A percentile compares a stretch with the other conserved stretches of the same genome.
These are phyloP conservation scores for Melanostigma gelatinosum DNA, from an alignment of 2,113 vertebrate species.

Conservation along the genomic window DNA sequence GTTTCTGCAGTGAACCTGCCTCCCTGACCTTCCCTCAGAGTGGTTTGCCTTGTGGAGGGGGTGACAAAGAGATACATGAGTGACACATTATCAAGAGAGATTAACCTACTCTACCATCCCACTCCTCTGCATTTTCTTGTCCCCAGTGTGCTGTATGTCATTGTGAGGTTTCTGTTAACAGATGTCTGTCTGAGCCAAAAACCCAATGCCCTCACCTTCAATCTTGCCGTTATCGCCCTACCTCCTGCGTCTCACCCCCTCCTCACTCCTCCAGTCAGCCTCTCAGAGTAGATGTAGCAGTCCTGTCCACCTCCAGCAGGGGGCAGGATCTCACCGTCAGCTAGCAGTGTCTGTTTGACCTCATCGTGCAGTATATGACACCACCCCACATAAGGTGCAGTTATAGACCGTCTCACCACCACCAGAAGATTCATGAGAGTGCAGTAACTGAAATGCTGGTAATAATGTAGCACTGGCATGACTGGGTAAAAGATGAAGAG, in stretches of 20 bases:
- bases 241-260: constrained; percentile 25
- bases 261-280: constrained; percentile 41
- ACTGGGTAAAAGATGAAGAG: constrained; percentile 41
- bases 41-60: constrained; percentile 45
- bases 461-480: constrained; percentile 71
- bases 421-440: constrained; percentile 51
- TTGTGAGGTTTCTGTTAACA: constrained; percentile 51
- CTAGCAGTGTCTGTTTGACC: constrained; percentile 56
- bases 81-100: constrained; percentile 32
- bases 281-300: constrained; percentile 79
- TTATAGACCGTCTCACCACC: constrained; percentile 58
- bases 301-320: constrained; percentile 55
- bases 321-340: constrained; percentile 60
- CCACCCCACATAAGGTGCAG: constrained; percentile 47
- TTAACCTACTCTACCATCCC: constrained; percentile 29
- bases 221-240: constrained; percentile 17
- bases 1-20: constrained; percentile 29
- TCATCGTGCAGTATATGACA: constrained; percentile 50
- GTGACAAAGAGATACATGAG: constrained; percentile 33
- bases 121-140: constrained; percentile 42
- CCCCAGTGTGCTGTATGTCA: constrained; percentile 35
- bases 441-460: constrained; percentile 54
- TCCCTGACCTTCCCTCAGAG: constrained; percentile 23
- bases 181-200: constrained; percentile 45
- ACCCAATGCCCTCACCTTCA: constrained; percentile 4